These are phyloP conservation scores for Pardalotus punctatus DNA, from an alignment of 2,113 vertebrate species.

Conservation along the genomic window DNA sequence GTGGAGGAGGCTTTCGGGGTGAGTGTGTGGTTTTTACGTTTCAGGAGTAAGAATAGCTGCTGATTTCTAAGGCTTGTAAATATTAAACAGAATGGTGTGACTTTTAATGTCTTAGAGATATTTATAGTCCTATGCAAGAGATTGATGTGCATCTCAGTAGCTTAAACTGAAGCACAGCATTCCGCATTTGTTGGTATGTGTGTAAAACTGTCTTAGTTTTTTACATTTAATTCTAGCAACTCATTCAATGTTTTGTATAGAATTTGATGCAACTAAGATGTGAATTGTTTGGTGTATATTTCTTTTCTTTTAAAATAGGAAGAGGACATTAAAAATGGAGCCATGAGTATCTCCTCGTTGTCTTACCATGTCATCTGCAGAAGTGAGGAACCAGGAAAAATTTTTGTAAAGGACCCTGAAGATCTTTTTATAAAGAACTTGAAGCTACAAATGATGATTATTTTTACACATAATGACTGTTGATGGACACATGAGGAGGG, in stretches of 20 bases:
- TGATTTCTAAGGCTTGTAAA: not conserved
- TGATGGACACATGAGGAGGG: not conserved
- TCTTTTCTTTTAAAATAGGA: constrained; percentile 59
- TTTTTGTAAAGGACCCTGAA: not conserved
- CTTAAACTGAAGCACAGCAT: not conserved
- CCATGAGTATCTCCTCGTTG: not conserved
- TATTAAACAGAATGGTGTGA: not conserved
- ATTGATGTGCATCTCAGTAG: not conserved
- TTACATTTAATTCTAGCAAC: not conserved
- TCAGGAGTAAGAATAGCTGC: not conserved
- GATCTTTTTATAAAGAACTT: not conserved
- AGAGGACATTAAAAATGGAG: constrained; percentile 67
- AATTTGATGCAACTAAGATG: not conserved
- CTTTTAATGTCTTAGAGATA: not conserved
- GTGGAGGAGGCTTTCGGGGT: constrained; percentile 83
- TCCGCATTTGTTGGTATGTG: not conserved
- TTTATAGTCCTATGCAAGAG: not conserved
- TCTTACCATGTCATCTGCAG: not conserved
- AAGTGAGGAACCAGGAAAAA: not conserved
- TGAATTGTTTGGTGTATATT: not conserved
- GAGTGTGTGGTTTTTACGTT: not conserved
- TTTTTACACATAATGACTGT: not conserved
- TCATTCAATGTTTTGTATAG: not conserved
- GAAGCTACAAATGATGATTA: not conserved
- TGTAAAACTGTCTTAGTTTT: not conserved